A percentile compares a stretch with the other conserved stretches of the same genome.
Conservation (phyloP, 2,113 vertebrate species). For the Brienomyrus brachyistius region DNA sequence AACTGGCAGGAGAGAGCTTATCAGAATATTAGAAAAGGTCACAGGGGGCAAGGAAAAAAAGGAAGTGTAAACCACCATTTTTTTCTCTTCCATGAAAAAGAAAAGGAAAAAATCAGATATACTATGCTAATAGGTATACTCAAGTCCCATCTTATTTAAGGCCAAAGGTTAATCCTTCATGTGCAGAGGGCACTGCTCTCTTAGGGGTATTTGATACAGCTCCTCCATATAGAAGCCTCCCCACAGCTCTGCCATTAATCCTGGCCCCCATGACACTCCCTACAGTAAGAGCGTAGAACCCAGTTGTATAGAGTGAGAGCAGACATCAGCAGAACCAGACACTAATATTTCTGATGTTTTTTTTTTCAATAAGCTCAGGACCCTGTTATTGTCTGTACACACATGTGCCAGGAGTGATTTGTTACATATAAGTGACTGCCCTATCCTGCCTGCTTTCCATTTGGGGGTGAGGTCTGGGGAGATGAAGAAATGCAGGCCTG, state of each 20-base stretch:
- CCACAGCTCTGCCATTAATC: not conserved
- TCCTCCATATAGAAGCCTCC: not conserved
- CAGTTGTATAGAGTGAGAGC: not conserved
- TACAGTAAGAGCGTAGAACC: not conserved
- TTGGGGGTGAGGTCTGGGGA: not conserved
- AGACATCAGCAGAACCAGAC: not conserved
- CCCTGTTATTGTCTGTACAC: not conserved
- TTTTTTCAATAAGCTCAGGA: not conserved
- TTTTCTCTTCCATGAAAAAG: not conserved
- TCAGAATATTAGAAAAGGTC: not conserved
- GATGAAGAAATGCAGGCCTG: not conserved
- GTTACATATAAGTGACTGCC: not conserved
- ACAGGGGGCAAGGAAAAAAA: not conserved
- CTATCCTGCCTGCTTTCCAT: not conserved
- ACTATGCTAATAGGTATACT: not conserved
- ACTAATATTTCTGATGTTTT: not conserved
- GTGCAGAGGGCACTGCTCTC: not conserved
- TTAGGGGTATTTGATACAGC: not conserved
- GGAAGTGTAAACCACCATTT: not conserved
- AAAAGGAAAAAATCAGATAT: not conserved
- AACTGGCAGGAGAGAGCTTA: not conserved
- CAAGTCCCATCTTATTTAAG: not conserved
- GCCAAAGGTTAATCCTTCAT: not conserved
- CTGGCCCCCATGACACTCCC: not conserved
- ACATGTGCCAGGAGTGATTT: not conserved